These are phyloP conservation scores for Venustoraphidia nigricollis DNA, from an alignment of 2,888 invertebrate genomes.

Conservation along the genomic window DNA sequence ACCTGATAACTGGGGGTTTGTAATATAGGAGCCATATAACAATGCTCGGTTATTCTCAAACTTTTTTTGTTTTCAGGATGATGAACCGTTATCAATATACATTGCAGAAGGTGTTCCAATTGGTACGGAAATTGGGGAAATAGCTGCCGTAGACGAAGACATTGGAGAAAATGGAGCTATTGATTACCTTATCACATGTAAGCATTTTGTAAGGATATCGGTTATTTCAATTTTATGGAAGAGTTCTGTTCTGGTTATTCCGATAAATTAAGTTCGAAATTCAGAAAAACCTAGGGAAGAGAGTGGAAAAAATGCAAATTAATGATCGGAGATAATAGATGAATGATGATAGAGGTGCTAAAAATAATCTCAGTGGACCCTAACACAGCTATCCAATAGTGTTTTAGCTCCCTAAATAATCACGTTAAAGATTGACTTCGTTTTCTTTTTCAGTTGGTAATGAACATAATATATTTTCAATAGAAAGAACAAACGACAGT, in stretches of 20 bases:
- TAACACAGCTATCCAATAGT: no score
- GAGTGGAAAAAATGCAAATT: no score
- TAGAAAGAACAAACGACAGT: conserved; percentile 48
- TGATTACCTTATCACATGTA: conserved; percentile 54
- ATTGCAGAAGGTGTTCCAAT: conserved; percentile 50
- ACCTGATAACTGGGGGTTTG: not conserved
- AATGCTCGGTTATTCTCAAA: not conserved
- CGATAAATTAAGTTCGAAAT: conserved; percentile 1
- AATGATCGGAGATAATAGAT: no score
- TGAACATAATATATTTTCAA: conserved; percentile 42
- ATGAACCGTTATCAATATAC: conserved; percentile 43
- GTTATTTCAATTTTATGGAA: not conserved
- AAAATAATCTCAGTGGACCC: no score
- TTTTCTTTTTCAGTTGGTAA: conserved; percentile 41
- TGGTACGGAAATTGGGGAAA: conserved; percentile 48
- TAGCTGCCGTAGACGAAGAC: conserved; percentile 61
- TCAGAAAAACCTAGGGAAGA: no score
- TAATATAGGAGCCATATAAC: no score
- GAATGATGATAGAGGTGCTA: no score
- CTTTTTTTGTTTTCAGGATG: conserved; percentile 31
- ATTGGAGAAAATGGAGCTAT: conserved; percentile 58
- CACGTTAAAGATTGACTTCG: no score
- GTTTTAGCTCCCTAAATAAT: no score
- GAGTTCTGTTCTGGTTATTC: no score
- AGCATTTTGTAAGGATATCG: conserved; percentile 8